phyloP scores from a whole-genome alignment of 2,888 invertebrate species.

The Drosophila tanythrix region DNA sequence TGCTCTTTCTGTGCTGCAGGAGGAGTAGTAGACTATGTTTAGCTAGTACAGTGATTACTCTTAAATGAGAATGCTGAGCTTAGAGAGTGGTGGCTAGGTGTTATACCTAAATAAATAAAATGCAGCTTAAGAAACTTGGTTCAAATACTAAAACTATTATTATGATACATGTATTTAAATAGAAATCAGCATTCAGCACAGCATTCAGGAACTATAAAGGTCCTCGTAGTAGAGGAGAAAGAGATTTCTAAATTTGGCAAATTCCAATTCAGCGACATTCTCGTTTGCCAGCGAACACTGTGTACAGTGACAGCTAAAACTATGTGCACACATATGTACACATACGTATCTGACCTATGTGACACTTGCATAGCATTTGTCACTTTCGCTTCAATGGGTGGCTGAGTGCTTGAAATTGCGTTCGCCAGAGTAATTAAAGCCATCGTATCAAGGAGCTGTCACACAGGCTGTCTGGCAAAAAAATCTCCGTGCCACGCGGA shows the following conservation, averaged over 20 bases:
- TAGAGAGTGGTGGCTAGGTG: background rate
- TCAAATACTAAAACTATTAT: background rate
- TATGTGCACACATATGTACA: conserved; percentile 20
- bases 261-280: background rate
- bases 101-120: background rate
- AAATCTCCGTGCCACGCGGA: conserved; percentile 69
- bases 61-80: conserved; percentile 12
- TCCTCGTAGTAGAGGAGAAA: background rate
- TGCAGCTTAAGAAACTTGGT: background rate
- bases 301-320: background rate
- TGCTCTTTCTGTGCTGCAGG: background rate
- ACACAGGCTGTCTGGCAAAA: conserved; percentile 45
- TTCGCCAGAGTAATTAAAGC: conserved; percentile 60
- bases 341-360: background rate
- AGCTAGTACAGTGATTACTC: conserved; percentile 11
- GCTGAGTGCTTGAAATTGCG: conserved; percentile 48
- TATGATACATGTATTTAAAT: background rate
- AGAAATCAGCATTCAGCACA: background rate
- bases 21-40: conserved; percentile 21
- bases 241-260: background rate
- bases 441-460: conserved; percentile 53
- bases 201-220: background rate
- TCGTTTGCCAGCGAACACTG: background rate
- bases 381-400: conserved; percentile 39
- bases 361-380: conserved; percentile 52